Conservation (phyloP, 2,888 invertebrate species). For the Polyommatus icarus region DNA sequence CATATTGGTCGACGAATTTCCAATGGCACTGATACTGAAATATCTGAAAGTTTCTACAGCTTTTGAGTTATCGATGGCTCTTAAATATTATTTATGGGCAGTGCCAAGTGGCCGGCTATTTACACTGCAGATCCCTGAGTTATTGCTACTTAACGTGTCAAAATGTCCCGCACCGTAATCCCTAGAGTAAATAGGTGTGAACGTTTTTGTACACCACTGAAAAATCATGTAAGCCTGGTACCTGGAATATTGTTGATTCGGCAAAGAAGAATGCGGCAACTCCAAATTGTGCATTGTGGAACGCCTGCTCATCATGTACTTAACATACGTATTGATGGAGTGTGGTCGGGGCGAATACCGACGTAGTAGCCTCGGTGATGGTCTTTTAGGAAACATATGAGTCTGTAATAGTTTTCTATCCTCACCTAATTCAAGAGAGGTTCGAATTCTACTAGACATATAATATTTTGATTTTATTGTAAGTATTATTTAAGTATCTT, state of each 20-base stretch:
- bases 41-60: conserved; percentile 39
- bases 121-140: conserved; percentile 62
- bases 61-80: conserved; percentile 51
- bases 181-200: conserved; percentile 36
- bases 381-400: too few species aligned
- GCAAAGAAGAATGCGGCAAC: background rate
- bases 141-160: conserved; percentile 45
- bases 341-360: too few species aligned
- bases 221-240: background rate
- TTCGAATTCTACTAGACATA: too few species aligned
- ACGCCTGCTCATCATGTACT: too few species aligned
- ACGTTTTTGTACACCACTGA: conserved; percentile 9
- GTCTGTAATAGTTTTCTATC: too few species aligned
- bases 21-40: conserved; percentile 40
- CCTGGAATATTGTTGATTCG: background rate
- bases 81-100: conserved; percentile 68
- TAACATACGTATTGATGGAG: too few species aligned
- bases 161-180: conserved; percentile 9
- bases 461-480: too few species aligned
- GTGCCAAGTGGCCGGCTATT: conserved; percentile 58
- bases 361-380: too few species aligned
- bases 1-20: background rate
- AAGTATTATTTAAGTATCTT: too few species aligned
- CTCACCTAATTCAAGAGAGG: too few species aligned
- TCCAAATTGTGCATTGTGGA: too few species aligned